Percentiles rank a stretch among this genome's conserved stretches.
phyloP scores from a whole-genome alignment of 2,113 vertebrate species.

The Leptosomus discolor region DNA sequence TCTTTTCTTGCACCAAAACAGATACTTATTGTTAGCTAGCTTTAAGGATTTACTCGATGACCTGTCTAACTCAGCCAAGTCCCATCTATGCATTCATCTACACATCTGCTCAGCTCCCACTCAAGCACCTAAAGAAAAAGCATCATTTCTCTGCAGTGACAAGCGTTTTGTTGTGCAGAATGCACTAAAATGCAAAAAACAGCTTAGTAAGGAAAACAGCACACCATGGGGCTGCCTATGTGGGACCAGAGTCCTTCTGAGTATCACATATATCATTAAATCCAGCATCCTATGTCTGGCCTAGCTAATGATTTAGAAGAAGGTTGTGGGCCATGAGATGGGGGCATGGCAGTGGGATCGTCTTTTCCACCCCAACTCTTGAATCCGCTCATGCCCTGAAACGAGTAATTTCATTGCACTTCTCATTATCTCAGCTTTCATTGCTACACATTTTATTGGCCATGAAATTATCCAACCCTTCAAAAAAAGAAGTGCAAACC shows the following conservation, averaged over 20 bases:
- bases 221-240: background rate
- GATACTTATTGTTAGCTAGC: background rate
- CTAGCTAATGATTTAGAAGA: background rate
- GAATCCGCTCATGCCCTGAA: background rate
- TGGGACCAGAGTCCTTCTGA: background rate
- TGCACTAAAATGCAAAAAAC: background rate
- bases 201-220: background rate
- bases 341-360: background rate
- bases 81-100: background rate
- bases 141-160: background rate
- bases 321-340: background rate
- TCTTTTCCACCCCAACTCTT: background rate
- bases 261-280: background rate
- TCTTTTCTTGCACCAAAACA: background rate
- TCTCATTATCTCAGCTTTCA: background rate
- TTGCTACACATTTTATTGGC: background rate
- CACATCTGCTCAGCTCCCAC: background rate
- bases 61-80: background rate
- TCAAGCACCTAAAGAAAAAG: background rate
- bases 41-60: background rate
- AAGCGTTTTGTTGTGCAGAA: background rate
- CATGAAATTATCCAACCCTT: background rate
- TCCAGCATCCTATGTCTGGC: background rate
- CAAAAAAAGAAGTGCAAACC: background rate
- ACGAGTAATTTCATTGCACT: background rate